These are phyloP conservation scores for Ptyas mucosa DNA, from an alignment of 2,113 vertebrate species.

Conservation along the genomic window DNA sequence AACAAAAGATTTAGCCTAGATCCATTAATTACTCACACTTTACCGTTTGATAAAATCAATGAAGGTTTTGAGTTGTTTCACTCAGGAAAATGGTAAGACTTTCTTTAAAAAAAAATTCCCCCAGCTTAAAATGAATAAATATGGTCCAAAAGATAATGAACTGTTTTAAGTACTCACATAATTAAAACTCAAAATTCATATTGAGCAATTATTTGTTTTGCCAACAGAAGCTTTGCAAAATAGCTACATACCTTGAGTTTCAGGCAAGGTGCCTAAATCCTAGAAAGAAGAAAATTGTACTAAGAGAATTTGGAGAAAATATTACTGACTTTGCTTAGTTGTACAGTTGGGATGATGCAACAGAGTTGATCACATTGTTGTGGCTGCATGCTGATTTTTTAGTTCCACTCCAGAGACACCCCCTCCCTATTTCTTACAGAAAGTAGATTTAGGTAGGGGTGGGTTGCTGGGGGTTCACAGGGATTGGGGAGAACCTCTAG, in stretches of 20 bases:
- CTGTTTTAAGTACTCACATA: background rate
- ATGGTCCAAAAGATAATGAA: background rate
- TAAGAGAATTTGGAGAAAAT: background rate
- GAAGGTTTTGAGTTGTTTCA: conserved; percentile 85
- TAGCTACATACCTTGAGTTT: background rate
- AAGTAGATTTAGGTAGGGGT: background rate
- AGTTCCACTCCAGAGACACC: background rate
- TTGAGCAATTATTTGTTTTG: background rate
- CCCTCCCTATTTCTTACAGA: background rate
- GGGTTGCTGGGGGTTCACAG: no score
- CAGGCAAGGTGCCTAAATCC: background rate
- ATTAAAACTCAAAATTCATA: background rate
- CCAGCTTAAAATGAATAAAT: background rate
- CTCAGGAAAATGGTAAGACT: conserved; percentile 57
- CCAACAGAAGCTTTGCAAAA: background rate
- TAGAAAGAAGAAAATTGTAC: background rate
- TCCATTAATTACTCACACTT: conserved; percentile 83
- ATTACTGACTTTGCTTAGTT: background rate
- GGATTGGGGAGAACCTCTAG: no score
- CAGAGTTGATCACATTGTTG: background rate
- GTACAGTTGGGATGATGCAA: background rate
- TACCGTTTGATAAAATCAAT: conserved; percentile 81
- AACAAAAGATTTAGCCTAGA: conserved; percentile 85
- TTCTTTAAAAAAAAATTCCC: background rate
- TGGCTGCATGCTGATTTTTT: background rate